Evolutionary conservation across 2,113 vertebrate species (phyloP).

Genomic region (Hiodon tergisus): DNA sequence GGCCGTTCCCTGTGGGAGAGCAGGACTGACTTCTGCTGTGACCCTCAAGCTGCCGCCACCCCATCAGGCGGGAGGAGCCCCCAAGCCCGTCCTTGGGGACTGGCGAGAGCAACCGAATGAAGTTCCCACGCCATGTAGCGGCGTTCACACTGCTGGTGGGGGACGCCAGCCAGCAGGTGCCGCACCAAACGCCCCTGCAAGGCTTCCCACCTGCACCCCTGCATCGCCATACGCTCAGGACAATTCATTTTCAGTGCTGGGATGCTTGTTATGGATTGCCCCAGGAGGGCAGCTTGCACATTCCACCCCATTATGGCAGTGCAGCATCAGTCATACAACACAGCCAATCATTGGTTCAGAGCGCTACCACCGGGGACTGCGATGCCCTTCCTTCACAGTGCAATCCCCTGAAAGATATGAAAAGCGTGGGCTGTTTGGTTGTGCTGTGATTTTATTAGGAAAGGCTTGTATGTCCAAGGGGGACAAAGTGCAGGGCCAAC

Average conservation of each 20-base stretch:
- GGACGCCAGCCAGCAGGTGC: slow-evolving; percentile 14
- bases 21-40: neutral
- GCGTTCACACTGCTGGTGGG: slow-evolving; percentile 27
- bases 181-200: neutral
- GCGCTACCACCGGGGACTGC: too few species aligned
- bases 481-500: neutral
- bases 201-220: neutral
- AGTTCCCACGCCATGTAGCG: slow-evolving; percentile 34
- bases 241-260: neutral
- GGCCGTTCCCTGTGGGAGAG: slow-evolving; percentile 30
- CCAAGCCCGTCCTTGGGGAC: slow-evolving; percentile 29
- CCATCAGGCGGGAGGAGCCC: slow-evolving; percentile 9
- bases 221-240: neutral
- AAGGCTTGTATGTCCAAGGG: neutral
- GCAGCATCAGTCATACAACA: too few species aligned
- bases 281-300: too few species aligned
- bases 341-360: too few species aligned
- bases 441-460: neutral
- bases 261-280: neutral
- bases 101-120: slow-evolving; percentile 20
- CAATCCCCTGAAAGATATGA: neutral
- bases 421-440: neutral
- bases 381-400: neutral
- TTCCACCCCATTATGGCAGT: too few species aligned
- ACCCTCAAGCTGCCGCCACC: slow-evolving; percentile 19